Percentiles rank a stretch among this genome's conserved stretches.
phyloP scores from a whole-genome alignment of 2,113 vertebrate species.

The Porphyrio hochstetteri region DNA sequence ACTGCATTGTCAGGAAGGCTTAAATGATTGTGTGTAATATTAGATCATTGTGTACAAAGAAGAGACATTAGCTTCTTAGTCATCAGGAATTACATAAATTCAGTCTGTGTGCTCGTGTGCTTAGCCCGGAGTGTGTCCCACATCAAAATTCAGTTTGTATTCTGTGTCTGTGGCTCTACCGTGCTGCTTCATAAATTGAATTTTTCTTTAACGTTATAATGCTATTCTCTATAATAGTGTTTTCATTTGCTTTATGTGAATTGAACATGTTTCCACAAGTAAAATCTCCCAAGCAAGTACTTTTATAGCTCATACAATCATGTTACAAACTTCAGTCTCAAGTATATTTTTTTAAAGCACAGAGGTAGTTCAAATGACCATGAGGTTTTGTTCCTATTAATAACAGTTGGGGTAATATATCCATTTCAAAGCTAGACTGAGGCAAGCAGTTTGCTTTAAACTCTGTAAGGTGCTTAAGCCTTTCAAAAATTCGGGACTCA shows the following conservation, averaged over 20 bases:
- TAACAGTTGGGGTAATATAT: background rate
- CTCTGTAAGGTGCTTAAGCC: background rate
- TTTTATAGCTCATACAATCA: background rate
- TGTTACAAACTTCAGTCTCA: background rate
- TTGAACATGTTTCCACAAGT: background rate
- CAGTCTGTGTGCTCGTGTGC: background rate
- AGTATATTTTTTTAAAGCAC: background rate
- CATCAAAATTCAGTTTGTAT: background rate
- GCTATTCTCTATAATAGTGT: background rate
- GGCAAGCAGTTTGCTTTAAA: background rate
- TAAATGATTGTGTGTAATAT: background rate
- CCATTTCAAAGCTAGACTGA: background rate
- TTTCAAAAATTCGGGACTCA: background rate
- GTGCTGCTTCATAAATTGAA: background rate
- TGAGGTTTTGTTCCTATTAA: background rate
- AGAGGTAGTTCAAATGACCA: background rate
- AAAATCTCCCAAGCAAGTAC: background rate
- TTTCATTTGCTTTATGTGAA: background rate
- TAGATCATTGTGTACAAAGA: background rate
- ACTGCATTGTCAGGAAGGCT: background rate
- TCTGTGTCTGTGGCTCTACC: background rate
- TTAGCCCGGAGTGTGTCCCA: background rate
- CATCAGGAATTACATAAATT: background rate
- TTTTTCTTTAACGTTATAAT: background rate
- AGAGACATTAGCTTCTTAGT: background rate